Evolutionary conservation across 2,888 invertebrate species (phyloP), one percentile per base, ranked within the genome.

Genomic region (Aromia moschata): DNA sequence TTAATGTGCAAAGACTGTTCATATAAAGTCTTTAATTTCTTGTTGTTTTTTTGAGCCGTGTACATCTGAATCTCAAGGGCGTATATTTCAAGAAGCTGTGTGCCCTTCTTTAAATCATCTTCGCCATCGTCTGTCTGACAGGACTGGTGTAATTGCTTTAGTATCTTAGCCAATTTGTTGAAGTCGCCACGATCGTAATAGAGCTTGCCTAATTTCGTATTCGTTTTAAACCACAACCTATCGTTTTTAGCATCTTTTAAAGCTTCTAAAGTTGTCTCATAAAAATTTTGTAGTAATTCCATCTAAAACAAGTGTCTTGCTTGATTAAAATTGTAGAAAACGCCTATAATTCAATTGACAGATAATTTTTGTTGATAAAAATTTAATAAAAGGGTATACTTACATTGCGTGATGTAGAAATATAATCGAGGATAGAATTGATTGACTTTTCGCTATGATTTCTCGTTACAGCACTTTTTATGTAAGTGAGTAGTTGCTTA

Each of bases 61-160:
- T 99, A 98, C 98, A 99, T 99, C 83, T 99, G 99, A 74, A 99
- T 99, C 85, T 99, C 98, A 65, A 99, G 82, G 0, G 99, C 98
- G 79, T 99, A 99, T 63, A 99, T 98, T 83, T 99, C 99, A 54
- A 99, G 83, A 37, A 99, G 83, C 77, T 99, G 99, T 0, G 98
- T 99, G 59, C 96, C 98, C 80, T 98, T 98, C 80, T 97, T 97
- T 63, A 98, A 82, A 80, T 98, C 98, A 82, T 98, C 97, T 80
- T 97, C 96, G 4, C 98, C 98, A 75, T 97, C 97, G 80, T 96
- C 97, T 5, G 96, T 98, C 87, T 96, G 96, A 81, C 99, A 99
- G 57, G 98, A 98, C 74, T 92, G 92, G 80, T 98, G 97, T 62
- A 99, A 83, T 80, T 99, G 98, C 80, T 98, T 98, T 64, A 99